Evolutionary conservation across 92 coral and sea anemone genomes (phyloP), one percentile per base, ranked within the genome.

Genomic region (Palythoa grandiflora): DNA sequence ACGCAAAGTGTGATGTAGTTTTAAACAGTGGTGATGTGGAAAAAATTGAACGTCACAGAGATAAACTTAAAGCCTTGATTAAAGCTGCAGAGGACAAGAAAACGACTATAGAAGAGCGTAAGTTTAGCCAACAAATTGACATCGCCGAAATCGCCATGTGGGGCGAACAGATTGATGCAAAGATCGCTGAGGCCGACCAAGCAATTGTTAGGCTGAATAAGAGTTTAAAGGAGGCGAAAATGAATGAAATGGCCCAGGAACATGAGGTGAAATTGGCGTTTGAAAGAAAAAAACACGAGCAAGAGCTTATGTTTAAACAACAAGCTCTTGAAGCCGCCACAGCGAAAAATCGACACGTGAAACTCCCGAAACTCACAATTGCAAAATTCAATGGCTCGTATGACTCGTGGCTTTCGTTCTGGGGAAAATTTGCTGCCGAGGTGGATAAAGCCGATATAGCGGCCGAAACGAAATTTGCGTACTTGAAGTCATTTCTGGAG

Each of bases 381-480:
- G 71, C 71, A 65, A 65, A 65, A 17, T 65, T 65, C 71, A 15
- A 65, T 65, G 71, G 71, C 19, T 13, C 28, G 71, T 65, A 65
- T 65, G 71, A 65, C 20, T 13, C 71, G 71, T 65, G 71, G 71
- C 71, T 65, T 15, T 65, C 71, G 21, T 65, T 65, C 3, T 65
- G 71, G 71, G 61, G 61, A 71, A 71, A 71, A 71, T 71, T 71
- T 12, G 11, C 48, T 36, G 44, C 75, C 44, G 75, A 71, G 21
- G 75, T 71, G 75, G 75, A 71, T 35, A 71, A 71, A 8, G 75
- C 75, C 13, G 44, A 71, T 12, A 5, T 71, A 71, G 75, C 44
- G 44, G 38, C 90, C 36, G 88, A 61, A 19, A 28, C 87, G 5
- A 83, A 83, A 54, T 83, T 83, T 66, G 87, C 87, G 15, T 83